phyloP scores from a whole-genome alignment of 1,140 invertebrate genomes.

The Drosophila oshimai region DNA sequence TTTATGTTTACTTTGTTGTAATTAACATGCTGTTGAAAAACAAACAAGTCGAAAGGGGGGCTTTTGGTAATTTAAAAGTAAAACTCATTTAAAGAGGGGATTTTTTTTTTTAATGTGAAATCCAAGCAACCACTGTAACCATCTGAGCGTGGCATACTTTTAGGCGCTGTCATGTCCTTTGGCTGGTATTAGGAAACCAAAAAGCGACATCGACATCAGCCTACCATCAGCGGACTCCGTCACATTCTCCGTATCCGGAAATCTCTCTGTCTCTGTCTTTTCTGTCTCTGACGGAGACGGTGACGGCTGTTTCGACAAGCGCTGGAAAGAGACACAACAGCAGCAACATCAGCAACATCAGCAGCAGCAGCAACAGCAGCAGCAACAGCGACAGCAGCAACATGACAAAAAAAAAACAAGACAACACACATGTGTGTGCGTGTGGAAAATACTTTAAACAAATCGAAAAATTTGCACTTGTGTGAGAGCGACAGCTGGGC shows the following conservation, averaged over 20 bases:
- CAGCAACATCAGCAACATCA: constrained; percentile 23
- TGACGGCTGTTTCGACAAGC: constrained; percentile 69
- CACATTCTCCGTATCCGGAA: not conserved
- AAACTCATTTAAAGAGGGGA: no score
- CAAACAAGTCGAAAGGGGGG: no score
- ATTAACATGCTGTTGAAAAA: no score
- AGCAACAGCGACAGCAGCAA: constrained; percentile 26
- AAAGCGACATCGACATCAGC: constrained; percentile 9
- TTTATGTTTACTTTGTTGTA: no score
- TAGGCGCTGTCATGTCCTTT: constrained; percentile 31
- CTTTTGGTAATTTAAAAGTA: no score
- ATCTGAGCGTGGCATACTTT: constrained; percentile 10
- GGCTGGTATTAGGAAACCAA: constrained; percentile 17
- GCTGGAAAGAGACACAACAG: constrained; percentile 50
- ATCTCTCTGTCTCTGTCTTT: not conserved
- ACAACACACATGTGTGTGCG: constrained; percentile 11
- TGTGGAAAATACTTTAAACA: constrained; percentile 73
- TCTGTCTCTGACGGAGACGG: constrained; percentile 37
- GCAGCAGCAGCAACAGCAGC: constrained; percentile 35
- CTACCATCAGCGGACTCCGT: not conserved
- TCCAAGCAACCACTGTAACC: not conserved
- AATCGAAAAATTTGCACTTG: constrained; percentile 51
- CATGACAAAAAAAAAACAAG: constrained; percentile 31
- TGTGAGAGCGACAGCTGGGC: constrained; percentile 58
- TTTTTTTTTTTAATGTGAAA: not conserved